Base-by-base conservation (phyloP, 2,113 vertebrate genomes). In the Gymnocephalus cernua region DNA sequence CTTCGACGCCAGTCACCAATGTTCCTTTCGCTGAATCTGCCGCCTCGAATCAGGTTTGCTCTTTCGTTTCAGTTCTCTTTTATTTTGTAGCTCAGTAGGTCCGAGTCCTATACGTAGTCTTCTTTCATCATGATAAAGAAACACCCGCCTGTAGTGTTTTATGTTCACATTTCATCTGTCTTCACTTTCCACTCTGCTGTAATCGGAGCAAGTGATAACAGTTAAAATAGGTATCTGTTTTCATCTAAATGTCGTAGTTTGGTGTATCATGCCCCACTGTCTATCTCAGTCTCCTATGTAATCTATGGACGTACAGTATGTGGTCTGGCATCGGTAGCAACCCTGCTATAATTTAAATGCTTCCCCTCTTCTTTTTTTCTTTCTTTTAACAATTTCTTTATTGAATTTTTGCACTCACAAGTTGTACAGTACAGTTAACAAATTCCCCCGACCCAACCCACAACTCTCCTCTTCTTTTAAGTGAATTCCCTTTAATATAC, bases 41-140 rank as follows among this genome's bases (percentile, higher is more conserved):
- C 91, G 93, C 97, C 93, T 96, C 97, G 94, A 98, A 99, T 97
- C 98, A 99, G 98, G 98, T 99, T 98, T 98, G 98, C 94, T 95
- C 95, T 95, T 96, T 96, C 94, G 94, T 95, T 93, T 96, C 95
- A 95, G 95, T 97, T 97, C 85, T 88, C 69, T 85, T 92, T 83
- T 77, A 69, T 88, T 93, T 90, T 68, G 88, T 67, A 92, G 82
- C 88, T 86, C 71, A 80, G 72, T 90, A 79, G 77, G 45, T 73
- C 50, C 84, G 66, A 76, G 44, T 77, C 61, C 64, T 84, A 71
- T 90, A 86, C 68, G 64, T 68, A 86, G 77, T 82, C 59, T n/a
- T 57, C 15, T 85, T 35, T 80, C 74, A 90, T 95, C 95, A 21
- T 48, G 35, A 69, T 58, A 63, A 62, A 85, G 45, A 80, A 50